Evolutionary conservation across 2,113 vertebrate species (phyloP).

Genomic region (Vireo altiloquus): DNA sequence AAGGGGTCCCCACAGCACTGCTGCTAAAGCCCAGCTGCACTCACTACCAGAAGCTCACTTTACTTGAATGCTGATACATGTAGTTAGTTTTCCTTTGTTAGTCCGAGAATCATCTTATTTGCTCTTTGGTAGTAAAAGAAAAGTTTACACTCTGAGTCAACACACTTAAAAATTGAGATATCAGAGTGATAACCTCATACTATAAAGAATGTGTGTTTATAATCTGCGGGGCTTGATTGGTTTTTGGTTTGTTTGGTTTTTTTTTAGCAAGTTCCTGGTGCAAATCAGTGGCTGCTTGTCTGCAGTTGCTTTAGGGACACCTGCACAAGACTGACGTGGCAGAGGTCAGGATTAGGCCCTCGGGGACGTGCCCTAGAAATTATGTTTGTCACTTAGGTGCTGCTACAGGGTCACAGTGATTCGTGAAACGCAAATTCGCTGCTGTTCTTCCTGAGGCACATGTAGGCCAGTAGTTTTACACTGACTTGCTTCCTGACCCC

Average conservation of each 20-base stretch:
- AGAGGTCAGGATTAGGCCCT: neutral
- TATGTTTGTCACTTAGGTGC: neutral
- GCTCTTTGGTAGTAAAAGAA: constrained; percentile 2
- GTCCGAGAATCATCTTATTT: neutral
- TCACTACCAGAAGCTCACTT: neutral
- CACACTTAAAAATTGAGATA: neutral
- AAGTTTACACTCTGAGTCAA: neutral
- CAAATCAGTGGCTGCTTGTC: constrained; percentile 7
- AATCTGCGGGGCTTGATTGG: neutral
- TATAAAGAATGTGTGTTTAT: neutral
- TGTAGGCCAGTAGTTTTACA: constrained; percentile 37
- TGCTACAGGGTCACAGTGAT: neutral
- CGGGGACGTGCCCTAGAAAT: neutral
- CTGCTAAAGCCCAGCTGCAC: neutral
- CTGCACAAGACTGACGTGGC: neutral
- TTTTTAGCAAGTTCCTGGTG: neutral
- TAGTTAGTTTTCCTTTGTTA: constrained; percentile 4
- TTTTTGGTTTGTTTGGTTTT: neutral
- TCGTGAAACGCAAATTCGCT: neutral
- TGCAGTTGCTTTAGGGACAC: constrained; percentile 8
- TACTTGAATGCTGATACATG: neutral
- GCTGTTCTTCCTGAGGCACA: neutral
- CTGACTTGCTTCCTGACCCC: constrained; percentile 20
- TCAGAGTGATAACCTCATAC: neutral
- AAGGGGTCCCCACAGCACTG: constrained; percentile 67